Evolutionary conservation across 2,797 vertebrate species (phyloP).

Genomic region (Phylloscopus collybita): DNA sequence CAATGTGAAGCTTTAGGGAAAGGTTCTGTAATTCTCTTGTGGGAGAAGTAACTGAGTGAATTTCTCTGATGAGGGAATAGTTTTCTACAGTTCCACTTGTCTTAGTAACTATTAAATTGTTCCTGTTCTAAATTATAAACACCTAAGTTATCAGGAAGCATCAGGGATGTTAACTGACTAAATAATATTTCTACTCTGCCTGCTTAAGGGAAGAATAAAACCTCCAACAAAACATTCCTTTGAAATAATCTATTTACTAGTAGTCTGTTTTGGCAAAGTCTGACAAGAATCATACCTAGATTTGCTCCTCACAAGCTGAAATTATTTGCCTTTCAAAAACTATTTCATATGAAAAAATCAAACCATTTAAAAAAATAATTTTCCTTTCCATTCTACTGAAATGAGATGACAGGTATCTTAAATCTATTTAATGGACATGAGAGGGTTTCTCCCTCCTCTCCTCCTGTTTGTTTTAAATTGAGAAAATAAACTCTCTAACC

Average conservation of each 20-base stretch:
- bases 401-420: neutral
- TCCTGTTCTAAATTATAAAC: neutral
- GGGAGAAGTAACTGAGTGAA: neutral
- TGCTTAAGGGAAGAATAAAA: neutral
- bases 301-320: neutral
- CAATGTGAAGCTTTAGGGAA: neutral
- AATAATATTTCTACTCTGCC: neutral
- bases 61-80: neutral
- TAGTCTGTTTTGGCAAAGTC: neutral
- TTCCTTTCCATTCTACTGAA: neutral
- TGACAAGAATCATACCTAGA: neutral
- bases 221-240: neutral
- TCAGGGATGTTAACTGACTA: neutral
- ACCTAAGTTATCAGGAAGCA: neutral
- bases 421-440: neutral
- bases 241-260: neutral
- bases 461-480: accelerated
- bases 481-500: neutral
- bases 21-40: neutral
- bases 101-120: neutral
- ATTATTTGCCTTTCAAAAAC: neutral
- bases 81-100: neutral
- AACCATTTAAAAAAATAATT: neutral
- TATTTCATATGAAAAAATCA: neutral
- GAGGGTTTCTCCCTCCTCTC: neutral